Base-by-base conservation (phyloP, 1,140 invertebrate species). In the Zaprionus camerounensis region DNA sequence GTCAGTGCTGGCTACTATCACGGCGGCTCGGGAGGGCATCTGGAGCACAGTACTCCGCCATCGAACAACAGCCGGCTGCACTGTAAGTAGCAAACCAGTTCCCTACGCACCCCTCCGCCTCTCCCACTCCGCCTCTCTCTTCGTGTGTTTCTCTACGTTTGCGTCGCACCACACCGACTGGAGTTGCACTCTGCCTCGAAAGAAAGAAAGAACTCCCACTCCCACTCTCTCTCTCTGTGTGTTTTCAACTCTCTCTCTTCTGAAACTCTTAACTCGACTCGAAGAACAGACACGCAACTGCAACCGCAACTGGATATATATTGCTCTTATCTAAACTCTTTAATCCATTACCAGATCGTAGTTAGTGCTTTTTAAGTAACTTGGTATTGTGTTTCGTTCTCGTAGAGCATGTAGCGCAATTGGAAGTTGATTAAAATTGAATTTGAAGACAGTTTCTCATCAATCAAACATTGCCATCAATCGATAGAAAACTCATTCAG, bases 21-120 rank as follows among this genome's bases (percentile, higher is more conserved):
- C 69, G 83, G 93, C 65, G 92, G 92, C 53, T 92, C 91, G 44
- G 82, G 93, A 58, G 93, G 93, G 36, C 92, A 93, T 53, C 93
- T 94, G 71, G 94, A 94, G 85, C 94, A 93, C 73, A 87, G 93
- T 88, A 93, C 94, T 73, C 93, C 93, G 59, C 91, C 91, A 49
- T 92, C 93, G 64, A 91, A 93, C 84, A 93, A 88, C 85, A 93
- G 91, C 86, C 91, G 83, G 72, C 92, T 93, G 71, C 93, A 93
- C 82, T 93, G 93, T 93, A 93, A 92, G 93, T 91, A 92, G 71
- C 81, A 75, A 78, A 49, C 78, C 81, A 83, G 73, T 73, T 51
- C 64, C 77, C 31, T 34, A 9, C 34, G 57, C 31, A 62, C 66
- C 34, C 73, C 64, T 46, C n/a, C 41, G 41, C 41, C 41, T 17